Conservation (phyloP, 2,797 vertebrate species). For the Pseudochirops corinnae region DNA sequence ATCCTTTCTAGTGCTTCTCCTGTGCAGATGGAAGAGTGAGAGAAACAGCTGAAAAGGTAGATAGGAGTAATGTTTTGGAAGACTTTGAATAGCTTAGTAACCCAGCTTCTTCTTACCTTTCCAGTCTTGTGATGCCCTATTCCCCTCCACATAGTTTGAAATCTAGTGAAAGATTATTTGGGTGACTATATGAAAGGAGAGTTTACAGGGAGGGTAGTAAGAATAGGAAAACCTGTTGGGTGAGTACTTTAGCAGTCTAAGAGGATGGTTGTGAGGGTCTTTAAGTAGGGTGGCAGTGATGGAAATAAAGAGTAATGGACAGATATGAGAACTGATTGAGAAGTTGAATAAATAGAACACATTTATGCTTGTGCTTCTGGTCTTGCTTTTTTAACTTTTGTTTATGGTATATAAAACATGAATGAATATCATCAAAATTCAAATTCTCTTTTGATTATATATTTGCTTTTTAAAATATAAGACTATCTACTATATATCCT, state of each 20-base stretch:
- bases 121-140: not conserved
- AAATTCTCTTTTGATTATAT: not conserved
- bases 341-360: not conserved
- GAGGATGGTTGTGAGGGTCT: not conserved
- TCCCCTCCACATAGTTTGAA: not conserved
- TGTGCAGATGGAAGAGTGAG: not conserved
- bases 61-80: not conserved
- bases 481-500: not conserved
- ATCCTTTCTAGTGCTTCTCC: not conserved
- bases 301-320: not conserved
- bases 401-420: not conserved
- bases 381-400: not conserved
- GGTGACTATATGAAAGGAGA: not conserved
- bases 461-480: not conserved
- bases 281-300: not conserved
- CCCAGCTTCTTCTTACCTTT: not conserved
- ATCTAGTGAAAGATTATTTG: slow-evolving; percentile 2
- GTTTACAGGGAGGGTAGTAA: not conserved
- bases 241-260: no score
- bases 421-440: not conserved
- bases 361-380: not conserved
- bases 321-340: not conserved
- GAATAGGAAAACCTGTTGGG: not conserved
- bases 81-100: not conserved
- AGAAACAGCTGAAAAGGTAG: not conserved